Evolutionary conservation across 2,888 invertebrate species (phyloP).

Genomic region (Meta bourneti): DNA sequence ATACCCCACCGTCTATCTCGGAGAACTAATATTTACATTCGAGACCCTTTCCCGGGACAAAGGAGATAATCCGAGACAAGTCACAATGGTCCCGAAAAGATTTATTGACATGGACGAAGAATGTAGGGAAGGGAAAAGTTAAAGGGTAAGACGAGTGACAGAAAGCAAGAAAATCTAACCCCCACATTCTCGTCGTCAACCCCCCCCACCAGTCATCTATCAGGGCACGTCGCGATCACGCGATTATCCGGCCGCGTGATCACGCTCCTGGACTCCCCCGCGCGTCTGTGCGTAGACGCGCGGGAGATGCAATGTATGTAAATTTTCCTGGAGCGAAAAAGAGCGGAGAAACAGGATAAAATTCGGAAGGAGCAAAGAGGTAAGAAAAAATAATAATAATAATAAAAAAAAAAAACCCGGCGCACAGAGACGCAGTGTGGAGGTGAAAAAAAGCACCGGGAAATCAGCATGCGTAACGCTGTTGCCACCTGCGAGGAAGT

Average conservation of each 20-base stretch:
- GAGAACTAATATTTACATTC: constrained; percentile 33
- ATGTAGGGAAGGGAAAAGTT: neutral
- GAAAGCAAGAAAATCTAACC: neutral
- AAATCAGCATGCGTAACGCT: constrained; percentile 37
- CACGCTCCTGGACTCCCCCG: constrained; percentile 28
- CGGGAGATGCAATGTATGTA: constrained; percentile 49
- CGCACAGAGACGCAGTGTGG: neutral
- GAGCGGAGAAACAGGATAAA: constrained; percentile 8
- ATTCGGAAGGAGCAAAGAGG: constrained; percentile 11
- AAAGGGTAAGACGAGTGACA: constrained; percentile 1
- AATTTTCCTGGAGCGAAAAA: constrained; percentile 38
- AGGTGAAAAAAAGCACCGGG: neutral
- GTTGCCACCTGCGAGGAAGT: constrained; percentile 60
- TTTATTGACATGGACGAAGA: constrained; percentile 31
- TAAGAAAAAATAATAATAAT: neutral
- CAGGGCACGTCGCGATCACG: constrained; percentile 45
- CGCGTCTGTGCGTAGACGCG: neutral
- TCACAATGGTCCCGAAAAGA: constrained; percentile 26
- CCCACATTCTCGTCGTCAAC: neutral
- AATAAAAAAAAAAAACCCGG: constrained; percentile 10
- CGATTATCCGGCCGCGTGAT: constrained; percentile 55
- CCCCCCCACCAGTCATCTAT: constrained; percentile 38
- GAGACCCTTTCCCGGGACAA: constrained; percentile 27
- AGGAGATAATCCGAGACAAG: constrained; percentile 32
- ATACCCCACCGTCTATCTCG: neutral